These are phyloP conservation scores for Petrolisthes manimaculis DNA, from an alignment of 2,888 invertebrate genomes.

Conservation along the genomic window DNA sequence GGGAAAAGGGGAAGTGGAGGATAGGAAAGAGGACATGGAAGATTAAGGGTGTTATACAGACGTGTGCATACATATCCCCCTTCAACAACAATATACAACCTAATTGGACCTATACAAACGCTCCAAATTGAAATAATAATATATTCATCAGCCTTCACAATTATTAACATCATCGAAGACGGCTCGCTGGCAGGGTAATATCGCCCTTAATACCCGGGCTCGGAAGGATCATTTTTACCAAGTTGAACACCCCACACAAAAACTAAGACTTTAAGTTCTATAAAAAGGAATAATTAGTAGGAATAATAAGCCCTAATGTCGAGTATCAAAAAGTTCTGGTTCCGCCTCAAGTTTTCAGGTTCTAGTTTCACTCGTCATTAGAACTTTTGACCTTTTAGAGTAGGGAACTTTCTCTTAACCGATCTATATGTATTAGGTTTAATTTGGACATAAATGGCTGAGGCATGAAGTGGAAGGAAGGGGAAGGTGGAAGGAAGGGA, in stretches of 20 bases:
- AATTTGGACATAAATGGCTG: background rate
- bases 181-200: conserved; percentile 29
- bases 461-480: background rate
- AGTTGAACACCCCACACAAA: too few relatives aligned
- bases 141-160: conserved; percentile 57
- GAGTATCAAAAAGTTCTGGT: too few relatives aligned
- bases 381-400: too few relatives aligned
- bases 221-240: conserved; percentile 49
- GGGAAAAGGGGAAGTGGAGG: background rate
- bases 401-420: too few relatives aligned
- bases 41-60: background rate
- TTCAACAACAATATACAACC: conserved; percentile 27
- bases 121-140: conserved; percentile 52
- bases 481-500: background rate
- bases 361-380: too few relatives aligned
- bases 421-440: background rate
- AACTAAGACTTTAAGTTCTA: too few relatives aligned
- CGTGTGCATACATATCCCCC: conserved; percentile 3
- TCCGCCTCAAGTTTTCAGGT: too few relatives aligned
- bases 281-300: too few relatives aligned
- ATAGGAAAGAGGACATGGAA: background rate
- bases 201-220: conserved; percentile 44
- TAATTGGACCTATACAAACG: conserved; percentile 39
- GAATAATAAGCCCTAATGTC: too few relatives aligned
- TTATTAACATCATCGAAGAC: conserved; percentile 51